Conservation (phyloP, 2,888 invertebrate species). For the Epinotia demarniana region DNA sequence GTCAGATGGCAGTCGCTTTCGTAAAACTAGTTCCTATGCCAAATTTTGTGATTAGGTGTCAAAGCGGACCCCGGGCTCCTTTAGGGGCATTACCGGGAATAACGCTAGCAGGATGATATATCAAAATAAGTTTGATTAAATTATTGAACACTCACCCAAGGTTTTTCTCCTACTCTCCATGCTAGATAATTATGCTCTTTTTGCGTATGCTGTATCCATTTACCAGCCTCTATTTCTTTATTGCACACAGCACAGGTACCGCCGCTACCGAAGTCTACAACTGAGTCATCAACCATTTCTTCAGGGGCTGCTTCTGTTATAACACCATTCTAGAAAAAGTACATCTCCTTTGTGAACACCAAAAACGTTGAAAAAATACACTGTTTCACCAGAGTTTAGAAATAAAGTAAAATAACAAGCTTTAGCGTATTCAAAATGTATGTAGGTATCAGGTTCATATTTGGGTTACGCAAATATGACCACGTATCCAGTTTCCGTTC, state of each 20-base stretch:
- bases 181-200: conserved; percentile 52
- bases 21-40: too few relatives aligned
- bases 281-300: neutral
- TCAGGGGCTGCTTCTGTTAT: conserved; percentile 29
- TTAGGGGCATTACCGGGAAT: too few relatives aligned
- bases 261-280: conserved; percentile 27
- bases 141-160: conserved; percentile 46
- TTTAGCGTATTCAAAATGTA: too few relatives aligned
- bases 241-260: conserved; percentile 29
- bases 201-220: conserved; percentile 50
- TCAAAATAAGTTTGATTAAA: neutral
- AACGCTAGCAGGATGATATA: too few relatives aligned
- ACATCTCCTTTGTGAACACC: neutral
- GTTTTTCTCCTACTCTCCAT: conserved; percentile 50
- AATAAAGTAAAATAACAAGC: too few relatives aligned
- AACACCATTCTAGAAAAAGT: conserved; percentile 18
- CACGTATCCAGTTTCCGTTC: too few relatives aligned
- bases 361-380: neutral
- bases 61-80: too few relatives aligned
- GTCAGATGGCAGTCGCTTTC: too few relatives aligned
- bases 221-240: conserved; percentile 35
- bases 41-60: too few relatives aligned
- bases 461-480: too few relatives aligned
- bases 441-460: too few relatives aligned
- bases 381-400: too few relatives aligned